Conservation (phyloP, 2,888 invertebrate genomes). For the Macrophya alboannulata region DNA sequence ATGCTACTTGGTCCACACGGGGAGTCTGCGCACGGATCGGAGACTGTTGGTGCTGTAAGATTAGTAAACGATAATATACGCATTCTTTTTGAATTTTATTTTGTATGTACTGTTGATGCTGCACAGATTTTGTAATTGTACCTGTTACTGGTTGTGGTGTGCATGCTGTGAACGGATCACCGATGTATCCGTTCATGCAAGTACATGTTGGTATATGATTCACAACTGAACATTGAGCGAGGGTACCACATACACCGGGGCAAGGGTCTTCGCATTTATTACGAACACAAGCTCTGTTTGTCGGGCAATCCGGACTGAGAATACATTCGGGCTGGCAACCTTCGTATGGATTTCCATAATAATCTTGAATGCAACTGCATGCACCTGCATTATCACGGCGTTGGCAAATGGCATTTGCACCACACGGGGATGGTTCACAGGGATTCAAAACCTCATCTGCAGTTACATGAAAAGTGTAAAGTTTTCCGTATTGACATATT, state of each 20-base stretch:
- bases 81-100: slow-evolving; percentile 66
- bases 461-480: slow-evolving; percentile 67
- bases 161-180: slow-evolving; percentile 87
- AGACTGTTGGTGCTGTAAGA: slow-evolving; percentile 73
- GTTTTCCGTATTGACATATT: neutral
- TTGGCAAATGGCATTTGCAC: slow-evolving; percentile 90
- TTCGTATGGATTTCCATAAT: slow-evolving; percentile 93
- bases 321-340: slow-evolving; percentile 94
- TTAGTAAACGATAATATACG: slow-evolving; percentile 63
- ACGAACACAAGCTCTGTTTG: slow-evolving; percentile 90
- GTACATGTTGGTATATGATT: slow-evolving; percentile 94
- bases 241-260: slow-evolving; percentile 91
- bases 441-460: slow-evolving; percentile 85
- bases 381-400: slow-evolving; percentile 90
- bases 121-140: slow-evolving; percentile 56
- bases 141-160: slow-evolving; percentile 73
- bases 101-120: slow-evolving; percentile 5
- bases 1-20: slow-evolving; percentile 92
- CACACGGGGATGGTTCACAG: slow-evolving; percentile 94
- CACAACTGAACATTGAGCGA: slow-evolving; percentile 91
- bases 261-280: slow-evolving; percentile 94
- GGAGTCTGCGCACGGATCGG: slow-evolving; percentile 88
- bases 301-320: slow-evolving; percentile 91
- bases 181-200: slow-evolving; percentile 87
- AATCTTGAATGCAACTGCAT: slow-evolving; percentile 90